A percentile compares a stretch with the other conserved stretches of the same genome.
Evolutionary conservation across 1,140 invertebrate genomes (phyloP).

Genomic region (Trichonephila clavipes): DNA sequence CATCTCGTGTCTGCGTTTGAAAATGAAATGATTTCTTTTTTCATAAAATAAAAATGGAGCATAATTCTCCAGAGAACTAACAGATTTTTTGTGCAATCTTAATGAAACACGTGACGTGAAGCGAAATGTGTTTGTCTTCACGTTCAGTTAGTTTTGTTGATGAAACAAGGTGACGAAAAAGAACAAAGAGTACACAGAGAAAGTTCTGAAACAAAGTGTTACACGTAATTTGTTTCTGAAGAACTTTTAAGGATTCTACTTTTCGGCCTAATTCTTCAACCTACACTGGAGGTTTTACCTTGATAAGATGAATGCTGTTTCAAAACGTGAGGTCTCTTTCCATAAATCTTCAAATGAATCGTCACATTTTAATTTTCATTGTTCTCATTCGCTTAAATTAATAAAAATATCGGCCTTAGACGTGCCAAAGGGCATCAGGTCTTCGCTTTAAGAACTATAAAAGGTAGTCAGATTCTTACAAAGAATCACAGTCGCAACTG

Average conservation of each 20-base stretch:
- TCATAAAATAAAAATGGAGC: conserved; percentile 7
- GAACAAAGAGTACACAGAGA: neutral
- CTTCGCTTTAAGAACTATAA: neutral
- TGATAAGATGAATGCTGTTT: conserved; percentile 7
- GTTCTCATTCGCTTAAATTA: neutral
- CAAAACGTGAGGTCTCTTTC: neutral
- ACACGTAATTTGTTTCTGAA: neutral
- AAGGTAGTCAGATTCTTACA: neutral
- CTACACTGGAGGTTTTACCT: neutral
- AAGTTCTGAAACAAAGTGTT: conserved; percentile 22
- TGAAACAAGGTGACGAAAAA: neutral
- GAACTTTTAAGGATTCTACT: neutral
- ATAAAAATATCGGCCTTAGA: neutral
- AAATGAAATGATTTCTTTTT: conserved; percentile 1
- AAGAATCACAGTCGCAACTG: conserved; percentile 13
- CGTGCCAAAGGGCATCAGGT: neutral
- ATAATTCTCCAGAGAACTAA: neutral
- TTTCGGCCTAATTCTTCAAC: neutral
- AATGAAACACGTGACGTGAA: neutral
- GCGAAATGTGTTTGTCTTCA: neutral
- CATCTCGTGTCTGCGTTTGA: neutral
- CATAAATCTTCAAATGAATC: neutral
- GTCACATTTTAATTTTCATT: conserved; percentile 17
- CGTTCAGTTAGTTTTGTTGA: neutral
- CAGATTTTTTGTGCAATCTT: neutral